Evolutionary conservation across 2,888 invertebrate species (phyloP), one percentile per base, ranked within the genome.

Genomic region (Lacanobia wlatinum): DNA sequence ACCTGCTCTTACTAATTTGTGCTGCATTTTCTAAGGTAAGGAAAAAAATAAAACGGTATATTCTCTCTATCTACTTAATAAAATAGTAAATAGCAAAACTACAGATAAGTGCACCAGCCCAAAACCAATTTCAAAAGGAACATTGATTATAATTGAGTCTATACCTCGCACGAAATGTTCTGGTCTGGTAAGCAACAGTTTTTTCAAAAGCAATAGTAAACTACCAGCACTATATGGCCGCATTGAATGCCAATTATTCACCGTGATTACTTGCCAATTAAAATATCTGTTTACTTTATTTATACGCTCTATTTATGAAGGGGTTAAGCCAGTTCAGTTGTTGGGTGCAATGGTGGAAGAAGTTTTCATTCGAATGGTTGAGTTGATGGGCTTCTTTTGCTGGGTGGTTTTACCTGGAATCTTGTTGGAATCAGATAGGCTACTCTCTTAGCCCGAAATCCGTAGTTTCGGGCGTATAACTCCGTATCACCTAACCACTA

Each of bases 211-310:
- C 53, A 21, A 28, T 73, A 53, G 69, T 78, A 73, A 69, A 79
- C 40, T 73, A 34, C 65, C 69, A 64, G 58, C 52, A 69, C 61
- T 60, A 60, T 78, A 78, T 67, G 69, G 66, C 55, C n/a, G 78
- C 73, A 70, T 78, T 61, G 79, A 70, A 78, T 70, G 73, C 69
- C 73, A 78, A 78, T 83, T 78, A 80, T 66, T 82, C 61, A 73
- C 23, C 59, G 53, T 73, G 66, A 80, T 80, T 78, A 78, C 73
- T 73, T 34, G 48, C 53, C 69, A 78, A 80, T 80, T 80, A 80
- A 78, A 80, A 80, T 83, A 80, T 80, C 63, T 80, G 66, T 80
- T 83, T 80, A 78, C 72, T 78, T 79, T 79, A 73, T 64, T 59
- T 67, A 56, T 59, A 70, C 59, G 83, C 79, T 83, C 80, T 80